Evolutionary conservation across 2,888 invertebrate genomes (phyloP), one percentile per base, ranked within the genome.

Genomic region (Tinea semifulvella): DNA sequence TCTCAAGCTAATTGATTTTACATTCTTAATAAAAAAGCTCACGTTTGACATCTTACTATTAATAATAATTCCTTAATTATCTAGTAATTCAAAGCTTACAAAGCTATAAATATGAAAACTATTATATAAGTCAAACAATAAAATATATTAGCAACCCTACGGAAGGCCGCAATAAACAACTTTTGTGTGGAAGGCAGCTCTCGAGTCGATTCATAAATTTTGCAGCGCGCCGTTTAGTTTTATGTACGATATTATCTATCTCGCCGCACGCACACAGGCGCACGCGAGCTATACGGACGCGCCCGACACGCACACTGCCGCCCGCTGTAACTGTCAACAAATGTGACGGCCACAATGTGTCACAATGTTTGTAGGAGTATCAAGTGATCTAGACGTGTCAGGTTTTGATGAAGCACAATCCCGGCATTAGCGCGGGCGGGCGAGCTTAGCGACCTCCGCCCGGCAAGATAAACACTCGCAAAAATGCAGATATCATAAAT

Each of bases 161-260:
- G 56, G 56, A 59, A 53, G 58, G 55, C 52, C 48, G 68, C 61
- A 61, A 75, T 79, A 79, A 77, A 80, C 75, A 72, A 77, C 68
- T 69, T 75, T 74, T 72, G 76, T 73, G 73, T 74, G 68, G 77
- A 79, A 76, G 75, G 76, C 75, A 73, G 67, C 68, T 68, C 67
- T 61, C 61, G 52, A 59, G 63, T 60, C 65, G 73, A 73, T 75
- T 75, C 76, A 79, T 79, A 79, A 77, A 77, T 76, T 73, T 69
- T 60, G 62, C 67, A 58, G 68, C 71, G 71, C 68, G 69, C 68
- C 72, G 68, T 71, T 76, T 74, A 72, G 74, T 73, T 75, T 72
- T 74, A 72, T 69, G 66, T 61, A 66, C 59, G 68, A 75, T 74
- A 67, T 67, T 73, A 72, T 74, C 73, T 73, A 69, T 69, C 65